Percentiles rank a stretch among this genome's conserved stretches.
Evolutionary conservation across 2,888 invertebrate genomes (phyloP).

Genomic region (Oxytorus armatus): DNA sequence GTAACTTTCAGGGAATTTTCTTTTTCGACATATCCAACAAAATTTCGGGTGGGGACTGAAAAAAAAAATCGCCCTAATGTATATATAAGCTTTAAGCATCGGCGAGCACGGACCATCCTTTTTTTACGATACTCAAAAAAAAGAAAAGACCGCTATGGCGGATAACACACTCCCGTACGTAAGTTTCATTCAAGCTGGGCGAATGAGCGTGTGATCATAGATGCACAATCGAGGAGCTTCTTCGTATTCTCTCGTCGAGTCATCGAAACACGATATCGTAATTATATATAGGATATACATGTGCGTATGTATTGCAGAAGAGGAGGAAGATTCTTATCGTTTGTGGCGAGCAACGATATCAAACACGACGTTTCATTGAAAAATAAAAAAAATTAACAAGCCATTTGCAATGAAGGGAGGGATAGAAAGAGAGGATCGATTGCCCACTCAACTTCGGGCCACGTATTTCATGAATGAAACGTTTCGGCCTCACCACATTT

Average conservation of each 20-base stretch:
- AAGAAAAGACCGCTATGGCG: not conserved
- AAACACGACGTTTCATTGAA: slow-evolving; percentile 26
- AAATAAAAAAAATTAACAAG: slow-evolving; percentile 2
- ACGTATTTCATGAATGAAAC: slow-evolving; percentile 61
- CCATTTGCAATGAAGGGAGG: not conserved
- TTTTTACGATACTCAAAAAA: no score
- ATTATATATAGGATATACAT: not conserved
- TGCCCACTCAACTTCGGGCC: slow-evolving; percentile 25
- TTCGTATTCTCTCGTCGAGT: slow-evolving; percentile 48
- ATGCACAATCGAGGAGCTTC: slow-evolving; percentile 17
- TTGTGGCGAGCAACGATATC: slow-evolving; percentile 38
- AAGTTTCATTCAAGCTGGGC: slow-evolving; percentile 32
- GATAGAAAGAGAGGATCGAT: slow-evolving; percentile 50
- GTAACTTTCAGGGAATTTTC: no score
- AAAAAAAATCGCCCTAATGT: no score
- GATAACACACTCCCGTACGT: not conserved
- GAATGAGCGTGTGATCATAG: slow-evolving; percentile 34
- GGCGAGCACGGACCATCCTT: no score
- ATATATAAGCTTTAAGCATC: no score
- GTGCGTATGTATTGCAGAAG: not conserved
- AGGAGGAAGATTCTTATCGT: slow-evolving; percentile 37
- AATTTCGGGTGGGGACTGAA: no score
- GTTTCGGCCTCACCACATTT: slow-evolving; percentile 15
- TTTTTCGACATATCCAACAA: no score
- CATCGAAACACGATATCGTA: slow-evolving; percentile 9